Evolutionary conservation across 2,113 vertebrate genomes (phyloP), one percentile per base, ranked within the genome.

Genomic region (Thinocorus orbignyianus): DNA sequence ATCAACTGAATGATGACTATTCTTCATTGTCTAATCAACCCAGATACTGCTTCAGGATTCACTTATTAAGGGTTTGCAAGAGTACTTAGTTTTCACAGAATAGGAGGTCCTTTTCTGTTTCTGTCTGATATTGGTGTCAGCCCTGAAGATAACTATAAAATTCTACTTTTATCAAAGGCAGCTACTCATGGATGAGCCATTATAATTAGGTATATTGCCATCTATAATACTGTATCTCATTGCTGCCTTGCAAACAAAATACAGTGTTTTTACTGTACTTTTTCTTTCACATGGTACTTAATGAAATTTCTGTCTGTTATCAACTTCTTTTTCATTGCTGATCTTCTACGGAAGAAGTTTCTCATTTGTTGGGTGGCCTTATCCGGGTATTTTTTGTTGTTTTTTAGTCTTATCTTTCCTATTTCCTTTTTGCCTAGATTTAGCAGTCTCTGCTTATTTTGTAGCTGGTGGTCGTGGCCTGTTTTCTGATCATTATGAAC

Each of bases 401-500:
- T 17, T 65, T 86, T 83, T 33, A 12, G 3, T n/a, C n/a, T 71
- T 44, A 28, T 19, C 24, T 93, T 88, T 96, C 4, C 1, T 68
- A 42, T 73, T 91, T 88, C 23, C 62, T 90, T 81, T 84, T 85
- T 39, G 15, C 10, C 9, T 49, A 35, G 52, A 87, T 86, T 92
- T 96, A 76, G 37, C n/a, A 85, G 55, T 30, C 42, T 96, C 49
- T 66, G 24, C 20, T 89, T n/a, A 74, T 89, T 95, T 90, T 95
- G 39, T 70, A 77, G 52, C 70, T 83, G 10, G 12, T 30, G 89
- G 72, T 93, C 60, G 7, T 66, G 60, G 20, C 83, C 13, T 65
- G 22, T 93, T 97, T 96, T 77, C 86, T 96, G 19, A 28, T 94
- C 30, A 35, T 84, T 96, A 77, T 92, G 83, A 87, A 86, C 48